These are phyloP conservation scores for Epinotia brunnichana DNA, from an alignment of 2,888 invertebrate genomes.

Conservation along the genomic window DNA sequence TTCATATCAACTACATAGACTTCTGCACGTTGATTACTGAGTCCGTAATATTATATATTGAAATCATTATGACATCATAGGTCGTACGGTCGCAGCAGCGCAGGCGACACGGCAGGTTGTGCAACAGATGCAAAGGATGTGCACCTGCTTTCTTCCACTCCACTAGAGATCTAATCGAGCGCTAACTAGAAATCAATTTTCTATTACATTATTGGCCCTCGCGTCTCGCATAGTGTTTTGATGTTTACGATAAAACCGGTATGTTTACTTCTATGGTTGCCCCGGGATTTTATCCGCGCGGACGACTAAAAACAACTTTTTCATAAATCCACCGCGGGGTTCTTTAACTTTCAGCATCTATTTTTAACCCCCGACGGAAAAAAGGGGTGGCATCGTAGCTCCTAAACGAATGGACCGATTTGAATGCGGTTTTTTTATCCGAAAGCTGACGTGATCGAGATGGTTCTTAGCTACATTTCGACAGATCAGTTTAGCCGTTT, in stretches of 20 bases:
- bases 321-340: no score
- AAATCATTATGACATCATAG: constrained; percentile 26
- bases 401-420: no score
- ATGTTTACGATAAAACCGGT: neutral
- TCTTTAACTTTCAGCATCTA: no score
- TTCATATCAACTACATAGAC: neutral
- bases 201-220: constrained; percentile 12
- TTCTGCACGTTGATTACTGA: neutral
- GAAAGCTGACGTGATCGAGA: no score
- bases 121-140: constrained; percentile 39
- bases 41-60: constrained; percentile 25
- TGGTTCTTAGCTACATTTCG: no score
- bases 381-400: no score
- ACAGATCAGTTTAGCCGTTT: no score
- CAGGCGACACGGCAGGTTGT: constrained; percentile 29
- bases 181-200: constrained; percentile 32
- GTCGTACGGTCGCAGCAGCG: neutral
- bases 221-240: neutral
- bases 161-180: constrained; percentile 33
- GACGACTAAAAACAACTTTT: no score
- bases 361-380: no score
- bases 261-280: neutral
- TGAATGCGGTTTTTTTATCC: no score
- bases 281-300: no score
- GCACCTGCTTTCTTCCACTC: constrained; percentile 39